A percentile compares a stretch with the other conserved stretches of the same genome.
phyloP scores from a whole-genome alignment of 2,888 invertebrate species.

The Alitta virens region DNA sequence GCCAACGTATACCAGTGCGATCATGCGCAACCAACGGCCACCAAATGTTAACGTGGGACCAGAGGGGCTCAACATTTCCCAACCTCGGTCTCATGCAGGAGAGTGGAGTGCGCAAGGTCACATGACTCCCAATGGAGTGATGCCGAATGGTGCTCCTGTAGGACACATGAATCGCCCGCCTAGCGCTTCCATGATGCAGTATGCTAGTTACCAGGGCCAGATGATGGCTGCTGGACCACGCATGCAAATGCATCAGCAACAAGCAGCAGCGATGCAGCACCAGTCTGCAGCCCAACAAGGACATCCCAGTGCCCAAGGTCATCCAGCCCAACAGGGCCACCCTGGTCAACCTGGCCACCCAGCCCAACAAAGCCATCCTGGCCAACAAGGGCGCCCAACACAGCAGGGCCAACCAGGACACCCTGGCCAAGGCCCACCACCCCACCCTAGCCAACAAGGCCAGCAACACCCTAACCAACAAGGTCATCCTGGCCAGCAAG shows the following conservation, averaged over 20 bases:
- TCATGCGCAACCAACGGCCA: constrained; percentile 61
- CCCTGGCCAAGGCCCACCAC: no score
- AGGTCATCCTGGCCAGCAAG: no score
- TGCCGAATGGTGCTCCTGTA: background rate
- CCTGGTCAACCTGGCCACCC: no score
- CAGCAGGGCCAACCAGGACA: no score
- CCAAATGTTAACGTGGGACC: constrained; percentile 65
- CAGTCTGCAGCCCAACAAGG: background rate
- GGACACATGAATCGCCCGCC: constrained; percentile 29
- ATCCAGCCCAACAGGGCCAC: constrained; percentile 49
- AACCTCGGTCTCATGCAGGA: constrained; percentile 57
- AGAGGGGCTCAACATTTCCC: constrained; percentile 59
- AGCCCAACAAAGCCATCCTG: no score
- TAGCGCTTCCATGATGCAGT: constrained; percentile 51
- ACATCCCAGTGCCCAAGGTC: constrained; percentile 34
- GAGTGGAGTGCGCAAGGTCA: constrained; percentile 59
- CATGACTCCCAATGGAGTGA: constrained; percentile 60
- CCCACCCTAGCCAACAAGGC: no score
- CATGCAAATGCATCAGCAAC: constrained; percentile 17
- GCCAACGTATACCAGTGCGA: constrained; percentile 47
- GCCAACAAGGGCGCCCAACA: no score
- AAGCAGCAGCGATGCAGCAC: background rate
- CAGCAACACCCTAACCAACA: no score
- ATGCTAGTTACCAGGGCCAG: constrained; percentile 55
- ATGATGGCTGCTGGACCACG: constrained; percentile 3